phyloP scores from a whole-genome alignment of 2,888 invertebrate species.

The Bhutanitis thaidina region DNA sequence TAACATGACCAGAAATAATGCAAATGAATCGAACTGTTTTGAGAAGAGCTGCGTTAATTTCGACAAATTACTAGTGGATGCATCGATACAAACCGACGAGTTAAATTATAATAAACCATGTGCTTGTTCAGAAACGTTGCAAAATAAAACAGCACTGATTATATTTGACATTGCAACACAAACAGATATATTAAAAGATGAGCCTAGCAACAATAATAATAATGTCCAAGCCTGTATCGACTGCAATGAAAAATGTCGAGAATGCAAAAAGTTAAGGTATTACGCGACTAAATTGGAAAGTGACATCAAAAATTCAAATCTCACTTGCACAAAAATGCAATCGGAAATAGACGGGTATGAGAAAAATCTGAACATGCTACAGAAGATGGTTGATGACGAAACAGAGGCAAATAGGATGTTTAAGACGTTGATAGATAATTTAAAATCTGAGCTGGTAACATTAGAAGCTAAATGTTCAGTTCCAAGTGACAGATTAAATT shows the following conservation, averaged over 20 bases:
- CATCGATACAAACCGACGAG: slow-evolving; percentile 42
- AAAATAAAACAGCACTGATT: background rate
- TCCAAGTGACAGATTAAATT: slow-evolving; percentile 40
- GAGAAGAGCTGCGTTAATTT: slow-evolving; percentile 30
- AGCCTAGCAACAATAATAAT: slow-evolving; percentile 35
- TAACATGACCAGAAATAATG: slow-evolving; percentile 44
- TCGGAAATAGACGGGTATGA: slow-evolving; percentile 48
- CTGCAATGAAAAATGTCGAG: slow-evolving; percentile 38
- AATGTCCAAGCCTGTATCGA: slow-evolving; percentile 32
- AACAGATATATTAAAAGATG: slow-evolving; percentile 29
- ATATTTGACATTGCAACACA: slow-evolving; percentile 28
- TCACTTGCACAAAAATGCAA: slow-evolving; percentile 40
- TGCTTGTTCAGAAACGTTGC: background rate
- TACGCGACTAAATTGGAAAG: slow-evolving; percentile 44
- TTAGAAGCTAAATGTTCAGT: slow-evolving; percentile 43
- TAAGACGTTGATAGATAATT: slow-evolving; percentile 37
- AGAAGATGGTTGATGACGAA: slow-evolving; percentile 43
- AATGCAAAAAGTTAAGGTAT: slow-evolving; percentile 43
- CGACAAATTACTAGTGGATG: slow-evolving; percentile 32
- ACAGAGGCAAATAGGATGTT: slow-evolving; percentile 43
- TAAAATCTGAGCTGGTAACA: slow-evolving; percentile 41
- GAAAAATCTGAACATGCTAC: slow-evolving; percentile 44
- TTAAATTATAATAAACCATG: slow-evolving; percentile 16
- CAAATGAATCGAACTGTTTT: slow-evolving; percentile 32
- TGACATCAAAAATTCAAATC: slow-evolving; percentile 37